Percentiles rank a stretch among this genome's conserved stretches.
Evolutionary conservation across 2,888 invertebrate species (phyloP).

Genomic region (Eurytoma adleriae): DNA sequence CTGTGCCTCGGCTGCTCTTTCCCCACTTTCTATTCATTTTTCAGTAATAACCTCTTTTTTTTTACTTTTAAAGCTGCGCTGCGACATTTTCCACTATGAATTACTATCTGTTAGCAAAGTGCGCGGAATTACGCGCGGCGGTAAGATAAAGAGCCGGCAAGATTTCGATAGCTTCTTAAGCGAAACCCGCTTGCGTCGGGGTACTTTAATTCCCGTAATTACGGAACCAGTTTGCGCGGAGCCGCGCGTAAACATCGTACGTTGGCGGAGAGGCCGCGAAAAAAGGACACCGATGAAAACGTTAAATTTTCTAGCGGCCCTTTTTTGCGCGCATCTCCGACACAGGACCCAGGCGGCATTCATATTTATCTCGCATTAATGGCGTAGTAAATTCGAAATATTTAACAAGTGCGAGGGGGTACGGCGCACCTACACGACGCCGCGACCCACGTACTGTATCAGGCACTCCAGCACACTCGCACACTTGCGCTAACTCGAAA

Average conservation of each 20-base stretch:
- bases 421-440: constrained; percentile 5
- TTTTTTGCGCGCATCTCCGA: neutral
- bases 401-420: neutral
- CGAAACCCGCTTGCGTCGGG: no score
- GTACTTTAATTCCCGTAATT: no score
- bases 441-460: neutral
- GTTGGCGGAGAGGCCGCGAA: neutral
- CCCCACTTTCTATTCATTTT: no score
- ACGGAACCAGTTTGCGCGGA: no score
- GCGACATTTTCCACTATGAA: neutral
- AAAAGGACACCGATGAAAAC: neutral
- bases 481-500: constrained; percentile 35
- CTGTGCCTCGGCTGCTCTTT: neutral
- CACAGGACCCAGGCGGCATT: constrained; percentile 11
- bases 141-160: no score
- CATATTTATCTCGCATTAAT: constrained; percentile 26
- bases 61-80: neutral
- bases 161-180: no score
- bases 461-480: neutral
- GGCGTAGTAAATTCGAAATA: constrained; percentile 8
- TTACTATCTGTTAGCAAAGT: no score
- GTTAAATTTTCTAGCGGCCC: constrained; percentile 13
- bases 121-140: no score
- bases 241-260: no score
- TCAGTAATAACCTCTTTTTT: no score